These are phyloP conservation scores for Anoplophora glabripennis DNA, from an alignment of 1,140 invertebrate genomes.

Conservation along the genomic window DNA sequence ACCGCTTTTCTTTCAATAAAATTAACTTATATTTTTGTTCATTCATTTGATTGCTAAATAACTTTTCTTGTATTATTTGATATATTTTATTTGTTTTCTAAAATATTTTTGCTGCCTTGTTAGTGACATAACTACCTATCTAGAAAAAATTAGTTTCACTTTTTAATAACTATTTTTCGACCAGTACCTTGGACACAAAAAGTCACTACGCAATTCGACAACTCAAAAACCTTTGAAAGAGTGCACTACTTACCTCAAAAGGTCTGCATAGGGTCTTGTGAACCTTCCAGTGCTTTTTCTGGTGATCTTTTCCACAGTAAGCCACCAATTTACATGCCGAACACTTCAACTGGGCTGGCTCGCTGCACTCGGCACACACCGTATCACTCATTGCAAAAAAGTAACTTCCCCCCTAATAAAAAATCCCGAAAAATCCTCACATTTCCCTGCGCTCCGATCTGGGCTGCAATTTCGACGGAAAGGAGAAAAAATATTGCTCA, in stretches of 20 bases:
- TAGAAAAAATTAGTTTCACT: too few relatives aligned
- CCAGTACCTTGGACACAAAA: too few relatives aligned
- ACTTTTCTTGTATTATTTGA: too few relatives aligned
- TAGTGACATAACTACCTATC: too few relatives aligned
- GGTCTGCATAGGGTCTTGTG: constrained; percentile 64
- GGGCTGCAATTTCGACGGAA: not conserved
- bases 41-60: too few relatives aligned
- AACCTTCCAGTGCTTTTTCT: constrained; percentile 65
- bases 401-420: not conserved
- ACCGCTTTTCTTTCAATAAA: too few relatives aligned
- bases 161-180: too few relatives aligned
- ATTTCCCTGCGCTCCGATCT: not conserved
- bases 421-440: not conserved
- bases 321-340: constrained; percentile 61
- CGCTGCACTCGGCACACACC: constrained; percentile 56
- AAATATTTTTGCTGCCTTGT: too few relatives aligned
- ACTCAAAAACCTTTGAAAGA: not conserved
- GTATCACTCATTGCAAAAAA: constrained; percentile 1
- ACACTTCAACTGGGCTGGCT: constrained; percentile 59
- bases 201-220: not conserved
- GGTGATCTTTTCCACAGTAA: constrained; percentile 71
- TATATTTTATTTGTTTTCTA: too few relatives aligned
- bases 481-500: not conserved
- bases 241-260: constrained; percentile 51
- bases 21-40: too few relatives aligned